Evolutionary conservation across 2,113 vertebrate genomes (phyloP), one percentile per base, ranked within the genome.

Genomic region (Fukomys damarensis): DNA sequence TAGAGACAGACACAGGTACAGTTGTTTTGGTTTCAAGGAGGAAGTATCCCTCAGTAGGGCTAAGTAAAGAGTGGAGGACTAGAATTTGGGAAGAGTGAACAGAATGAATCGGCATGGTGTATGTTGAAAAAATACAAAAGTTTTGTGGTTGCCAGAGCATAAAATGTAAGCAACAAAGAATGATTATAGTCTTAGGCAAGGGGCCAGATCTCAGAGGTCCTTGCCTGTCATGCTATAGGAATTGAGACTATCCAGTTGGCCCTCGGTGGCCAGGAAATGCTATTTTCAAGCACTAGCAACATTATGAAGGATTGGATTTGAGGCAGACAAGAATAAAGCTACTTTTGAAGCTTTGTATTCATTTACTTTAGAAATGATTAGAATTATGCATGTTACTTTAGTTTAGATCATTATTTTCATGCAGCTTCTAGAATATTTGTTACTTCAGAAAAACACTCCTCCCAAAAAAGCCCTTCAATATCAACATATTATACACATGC

Each of bases 401-500:
- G 56, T 65, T 22, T 59, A 70, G 72, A 10, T 87, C 63, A 68
- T 72, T 83, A 82, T 77, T 90, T 92, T 79, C 58, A 32, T 72
- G 35, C 0, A 80, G 84, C 11, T 90, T 89, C 49, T 93, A 2
- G 76, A 65, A 76, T 89, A 93, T 54, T 83, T 74, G 9, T 79
- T 81, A 92, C 59, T 91, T 95, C 19, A 96, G 87, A 81, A 88
- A 93, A 96, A 28, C 84, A 76, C 16, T 66, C 65, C 11, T n/a
- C n/a, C 22, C 49, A 26, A 81, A 65, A 72, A 63, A 85, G 22
- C 16, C 38, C 93, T 80, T 92, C 38, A 43, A 2, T 96, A 89
- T 82, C 93, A 94, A 95, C 90, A 82, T 95, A 38, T 68, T 90
- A 80, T 61, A 79, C 79, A 77, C 26, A 58, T 82, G 49, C 32